Base-by-base conservation (phyloP, 1,140 invertebrate species). In the Venustaconcha ellipsiformis region DNA sequence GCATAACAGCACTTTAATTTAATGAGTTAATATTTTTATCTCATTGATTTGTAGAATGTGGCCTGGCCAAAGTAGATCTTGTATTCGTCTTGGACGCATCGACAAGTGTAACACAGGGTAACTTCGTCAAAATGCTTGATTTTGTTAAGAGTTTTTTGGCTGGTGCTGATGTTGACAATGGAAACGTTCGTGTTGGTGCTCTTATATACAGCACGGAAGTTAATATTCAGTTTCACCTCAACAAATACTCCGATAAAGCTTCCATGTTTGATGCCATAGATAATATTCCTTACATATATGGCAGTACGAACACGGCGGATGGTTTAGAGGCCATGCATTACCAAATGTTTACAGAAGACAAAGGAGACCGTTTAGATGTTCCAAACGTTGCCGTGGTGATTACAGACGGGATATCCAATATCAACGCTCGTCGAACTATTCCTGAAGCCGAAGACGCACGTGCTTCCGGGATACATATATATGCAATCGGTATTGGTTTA, bases 381-480 rank as follows among this genome's bases (percentile, higher is more conserved):
- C 23, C 23, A n/a, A 81, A 80, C 67, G 72, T 78, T 58, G 78
- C 80, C 62, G 66, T 82, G 18, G 78, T 82, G 12, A 70, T 82
- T 15, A 82, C 80, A 65, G 85, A 86, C 74, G 85, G 85, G 63
- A 77, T 83, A 26, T 85, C 84, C 12, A 84, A 76, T 26, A 71
- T 80, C n/a, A 78, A 80, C 48, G n/a, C 74, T 14, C 56, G 65
- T 48, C 60, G 66, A 15, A 83, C 83, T 14, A 62, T 80, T 20
- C 74, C 77, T 14, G 74, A 80, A 70, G 82, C 81, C 11, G n/a
- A 67, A 30, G 13, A 12, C 14, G 81, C 81, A 2, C 81, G 73
- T 56, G 30, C 67, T 8, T 79, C 78, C 0, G 83, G 82, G 18
- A 84, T 82, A 26, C 72, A 78, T 57, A 74, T 84, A 15, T 84